A percentile compares a stretch with the other conserved stretches of the same genome.
Evolutionary conservation across 2,797 vertebrate genomes (phyloP).

Genomic region (Ctenosaura bakeri): DNA sequence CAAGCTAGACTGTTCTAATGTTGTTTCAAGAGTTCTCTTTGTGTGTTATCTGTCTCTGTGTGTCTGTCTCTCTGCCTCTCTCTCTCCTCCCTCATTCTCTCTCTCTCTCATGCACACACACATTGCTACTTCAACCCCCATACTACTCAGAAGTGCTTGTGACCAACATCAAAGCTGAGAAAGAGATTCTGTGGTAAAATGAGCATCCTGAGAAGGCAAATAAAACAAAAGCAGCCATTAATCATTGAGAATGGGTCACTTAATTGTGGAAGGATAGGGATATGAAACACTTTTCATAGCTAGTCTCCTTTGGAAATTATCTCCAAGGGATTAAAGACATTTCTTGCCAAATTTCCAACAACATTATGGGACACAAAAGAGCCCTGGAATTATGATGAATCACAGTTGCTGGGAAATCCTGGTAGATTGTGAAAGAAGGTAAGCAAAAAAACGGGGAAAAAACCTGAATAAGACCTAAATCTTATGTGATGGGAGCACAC

Average conservation of each 20-base stretch:
- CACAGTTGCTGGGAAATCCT: slow-evolving; percentile 20
- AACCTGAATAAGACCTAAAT: too few relatives aligned
- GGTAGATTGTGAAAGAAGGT: background rate
- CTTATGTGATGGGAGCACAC: too few relatives aligned
- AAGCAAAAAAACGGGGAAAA: slow-evolving; percentile 38
- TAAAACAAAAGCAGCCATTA: slow-evolving; percentile 52
- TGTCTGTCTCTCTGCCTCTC: background rate
- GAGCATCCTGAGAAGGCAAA: slow-evolving; percentile 61
- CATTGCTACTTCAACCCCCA: slow-evolving; percentile 42
- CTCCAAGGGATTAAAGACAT: slow-evolving; percentile 36
- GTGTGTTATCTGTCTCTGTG: too few relatives aligned
- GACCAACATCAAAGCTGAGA: slow-evolving; percentile 55
- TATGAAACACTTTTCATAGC: slow-evolving; percentile 55
- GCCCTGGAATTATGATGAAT: background rate
- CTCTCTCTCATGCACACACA: background rate
- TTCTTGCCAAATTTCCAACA: slow-evolving; percentile 40
- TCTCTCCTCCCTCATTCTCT: too few relatives aligned
- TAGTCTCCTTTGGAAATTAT: slow-evolving; percentile 62
- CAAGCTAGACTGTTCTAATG: background rate
- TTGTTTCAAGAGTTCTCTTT: slow-evolving; percentile 23
- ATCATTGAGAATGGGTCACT: slow-evolving; percentile 57
- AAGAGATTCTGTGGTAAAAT: slow-evolving; percentile 47
- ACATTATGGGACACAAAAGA: slow-evolving; percentile 31
- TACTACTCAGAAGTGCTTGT: slow-evolving; percentile 38
- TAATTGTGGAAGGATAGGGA: slow-evolving; percentile 47